Evolutionary conservation across 2,797 vertebrate species (phyloP).

Genomic region (Tenualosa thibaudeaui): DNA sequence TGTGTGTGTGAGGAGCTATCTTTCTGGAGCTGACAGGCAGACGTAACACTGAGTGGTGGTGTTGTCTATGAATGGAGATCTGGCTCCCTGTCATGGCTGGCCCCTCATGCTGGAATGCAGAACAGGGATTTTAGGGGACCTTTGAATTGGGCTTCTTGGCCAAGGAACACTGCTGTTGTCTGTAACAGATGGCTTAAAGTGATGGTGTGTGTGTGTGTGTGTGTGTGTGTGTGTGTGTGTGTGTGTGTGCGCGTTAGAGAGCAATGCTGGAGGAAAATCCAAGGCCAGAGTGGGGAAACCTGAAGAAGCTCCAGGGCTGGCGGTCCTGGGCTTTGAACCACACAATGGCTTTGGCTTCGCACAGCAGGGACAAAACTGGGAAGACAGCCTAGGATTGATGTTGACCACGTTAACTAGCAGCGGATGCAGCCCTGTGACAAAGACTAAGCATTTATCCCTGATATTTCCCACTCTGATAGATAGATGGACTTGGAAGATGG

Average conservation of each 20-base stretch:
- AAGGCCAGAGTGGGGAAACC: slow-evolving; percentile 77
- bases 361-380: not conserved
- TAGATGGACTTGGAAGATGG: not conserved
- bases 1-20: not conserved
- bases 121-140: slow-evolving; percentile 77
- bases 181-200: slow-evolving; percentile 90
- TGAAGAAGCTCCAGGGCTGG: slow-evolving; percentile 71
- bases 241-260: slow-evolving; percentile 21
- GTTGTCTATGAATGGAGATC: slow-evolving; percentile 41
- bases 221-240: too few species aligned
- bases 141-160: slow-evolving; percentile 83
- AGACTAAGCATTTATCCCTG: not conserved
- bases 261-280: slow-evolving; percentile 68
- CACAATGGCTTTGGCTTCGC: not conserved
- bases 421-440: not conserved
- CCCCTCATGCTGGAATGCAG: slow-evolving; percentile 72
- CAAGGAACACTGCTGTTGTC: slow-evolving; percentile 84
- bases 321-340: not conserved
- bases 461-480: not conserved
- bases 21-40: slow-evolving; percentile 34
- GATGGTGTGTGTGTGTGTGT: slow-evolving; percentile 66
- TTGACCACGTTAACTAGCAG: not conserved
- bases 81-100: slow-evolving; percentile 49
- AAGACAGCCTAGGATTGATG: not conserved
- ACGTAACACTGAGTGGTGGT: slow-evolving; percentile 28